phyloP scores from a whole-genome alignment of 2,113 vertebrate genomes.

The Limnothrissa miodon region DNA sequence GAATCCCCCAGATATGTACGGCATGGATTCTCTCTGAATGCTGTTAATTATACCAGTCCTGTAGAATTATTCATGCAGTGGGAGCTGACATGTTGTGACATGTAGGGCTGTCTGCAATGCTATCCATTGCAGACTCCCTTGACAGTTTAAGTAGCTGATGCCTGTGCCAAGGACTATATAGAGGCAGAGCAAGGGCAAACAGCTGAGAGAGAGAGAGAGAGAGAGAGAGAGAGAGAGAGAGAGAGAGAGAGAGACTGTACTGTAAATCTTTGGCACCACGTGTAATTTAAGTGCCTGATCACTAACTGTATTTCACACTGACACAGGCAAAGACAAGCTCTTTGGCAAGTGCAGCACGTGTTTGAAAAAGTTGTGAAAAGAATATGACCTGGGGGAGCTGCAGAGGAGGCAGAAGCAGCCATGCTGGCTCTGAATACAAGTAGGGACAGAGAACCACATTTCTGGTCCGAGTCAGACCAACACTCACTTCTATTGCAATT shows the following conservation, averaged over 20 bases:
- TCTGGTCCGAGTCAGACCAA: too few relatives aligned
- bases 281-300: not conserved
- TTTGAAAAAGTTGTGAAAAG: not conserved
- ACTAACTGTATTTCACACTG: not conserved
- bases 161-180: not conserved
- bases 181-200: not conserved
- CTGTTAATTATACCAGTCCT: not conserved
- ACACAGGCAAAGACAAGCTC: not conserved
- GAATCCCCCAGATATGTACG: not conserved
- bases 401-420: too few relatives aligned
- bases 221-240: too few relatives aligned
- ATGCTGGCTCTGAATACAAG: too few relatives aligned
- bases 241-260: too few relatives aligned
- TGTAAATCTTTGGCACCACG: not conserved
- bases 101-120: not conserved
- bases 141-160: conserved; percentile 3
- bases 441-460: too few relatives aligned
- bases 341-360: not conserved
- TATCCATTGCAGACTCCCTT: not conserved
- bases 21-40: not conserved
- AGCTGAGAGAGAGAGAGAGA: not conserved
- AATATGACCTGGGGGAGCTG: not conserved
- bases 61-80: not conserved
- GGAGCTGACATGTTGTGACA: conserved; percentile 6
- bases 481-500: too few relatives aligned